phyloP scores from a whole-genome alignment of 2,888 invertebrate genomes.

The Pemphredon lugubris region DNA sequence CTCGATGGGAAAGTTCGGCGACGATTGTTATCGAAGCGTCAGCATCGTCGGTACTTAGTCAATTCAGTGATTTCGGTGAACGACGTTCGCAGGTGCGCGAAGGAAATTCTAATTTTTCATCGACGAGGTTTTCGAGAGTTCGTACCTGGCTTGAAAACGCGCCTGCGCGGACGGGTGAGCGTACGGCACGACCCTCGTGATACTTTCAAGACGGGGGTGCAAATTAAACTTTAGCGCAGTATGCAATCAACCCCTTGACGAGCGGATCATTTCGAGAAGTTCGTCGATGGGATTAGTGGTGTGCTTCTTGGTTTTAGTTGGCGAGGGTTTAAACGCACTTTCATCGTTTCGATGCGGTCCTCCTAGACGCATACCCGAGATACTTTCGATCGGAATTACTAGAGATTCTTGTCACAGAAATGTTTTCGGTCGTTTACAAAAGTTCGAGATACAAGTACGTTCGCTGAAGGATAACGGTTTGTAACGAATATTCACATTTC shows the following conservation, averaged over 20 bases:
- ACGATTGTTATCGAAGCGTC: too few species aligned
- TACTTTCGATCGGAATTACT: too few species aligned
- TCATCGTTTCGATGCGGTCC: neutral
- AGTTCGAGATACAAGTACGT: too few species aligned
- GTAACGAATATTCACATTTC: too few species aligned
- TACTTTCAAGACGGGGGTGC: conserved; percentile 65
- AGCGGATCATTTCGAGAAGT: conserved; percentile 32
- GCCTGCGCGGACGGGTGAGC: conserved; percentile 67
- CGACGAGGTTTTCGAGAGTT: conserved; percentile 57
- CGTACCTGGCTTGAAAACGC: conserved; percentile 72
- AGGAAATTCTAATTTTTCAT: conserved; percentile 36
- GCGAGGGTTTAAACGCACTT: neutral
- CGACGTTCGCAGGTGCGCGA: neutral
- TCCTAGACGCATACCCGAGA: neutral
- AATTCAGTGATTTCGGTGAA: too few species aligned
- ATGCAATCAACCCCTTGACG: conserved; percentile 66
- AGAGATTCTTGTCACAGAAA: too few species aligned
- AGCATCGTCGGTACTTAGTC: too few species aligned
- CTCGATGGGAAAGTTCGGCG: too few species aligned
- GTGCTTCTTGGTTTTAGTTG: neutral
- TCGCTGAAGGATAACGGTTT: too few species aligned
- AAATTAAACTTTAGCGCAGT: conserved; percentile 76
- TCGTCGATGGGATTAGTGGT: conserved; percentile 21
- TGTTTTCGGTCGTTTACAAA: too few species aligned
- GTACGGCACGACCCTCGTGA: conserved; percentile 54